Conservation (phyloP, 2,888 invertebrate species). For the Aromia moschata region DNA sequence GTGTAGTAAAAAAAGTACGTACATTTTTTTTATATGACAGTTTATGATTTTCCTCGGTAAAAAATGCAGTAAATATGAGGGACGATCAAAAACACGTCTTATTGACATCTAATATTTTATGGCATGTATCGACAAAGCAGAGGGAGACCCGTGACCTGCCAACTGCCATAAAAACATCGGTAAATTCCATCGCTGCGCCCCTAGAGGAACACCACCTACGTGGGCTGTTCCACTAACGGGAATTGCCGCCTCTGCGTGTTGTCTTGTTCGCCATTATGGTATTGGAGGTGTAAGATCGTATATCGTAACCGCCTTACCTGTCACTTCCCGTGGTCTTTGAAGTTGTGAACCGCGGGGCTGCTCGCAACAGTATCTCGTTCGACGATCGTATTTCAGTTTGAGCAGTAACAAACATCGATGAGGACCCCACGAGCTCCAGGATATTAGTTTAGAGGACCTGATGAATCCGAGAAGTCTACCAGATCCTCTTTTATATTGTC, state of each 20-base stretch:
- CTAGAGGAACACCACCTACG: conserved; percentile 81
- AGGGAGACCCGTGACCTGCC: conserved; percentile 85
- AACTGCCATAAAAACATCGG: conserved; percentile 94
- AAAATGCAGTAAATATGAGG: too few relatives aligned
- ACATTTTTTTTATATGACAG: too few relatives aligned
- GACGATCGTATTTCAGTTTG: too few relatives aligned
- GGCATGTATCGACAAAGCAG: conserved; percentile 84
- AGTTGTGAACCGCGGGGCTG: background rate
- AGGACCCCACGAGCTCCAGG: too few relatives aligned
- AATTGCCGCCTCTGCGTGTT: conserved; percentile 84
- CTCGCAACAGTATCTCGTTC: too few relatives aligned
- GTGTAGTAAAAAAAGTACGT: too few relatives aligned
- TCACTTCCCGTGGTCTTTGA: background rate
- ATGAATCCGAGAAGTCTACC: too few relatives aligned
- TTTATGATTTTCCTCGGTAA: too few relatives aligned
- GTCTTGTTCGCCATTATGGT: background rate
- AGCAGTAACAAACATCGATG: background rate
- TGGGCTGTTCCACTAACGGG: conserved; percentile 83
- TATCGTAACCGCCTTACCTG: background rate
- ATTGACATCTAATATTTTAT: too few relatives aligned
- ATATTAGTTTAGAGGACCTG: too few relatives aligned
- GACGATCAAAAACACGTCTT: too few relatives aligned
- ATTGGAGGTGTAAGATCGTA: background rate
- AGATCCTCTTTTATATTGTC: too few relatives aligned
- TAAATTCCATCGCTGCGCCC: conserved; percentile 89